Evolutionary conservation across 2,888 invertebrate species (phyloP).

Genomic region (Calameuta pallipes): DNA sequence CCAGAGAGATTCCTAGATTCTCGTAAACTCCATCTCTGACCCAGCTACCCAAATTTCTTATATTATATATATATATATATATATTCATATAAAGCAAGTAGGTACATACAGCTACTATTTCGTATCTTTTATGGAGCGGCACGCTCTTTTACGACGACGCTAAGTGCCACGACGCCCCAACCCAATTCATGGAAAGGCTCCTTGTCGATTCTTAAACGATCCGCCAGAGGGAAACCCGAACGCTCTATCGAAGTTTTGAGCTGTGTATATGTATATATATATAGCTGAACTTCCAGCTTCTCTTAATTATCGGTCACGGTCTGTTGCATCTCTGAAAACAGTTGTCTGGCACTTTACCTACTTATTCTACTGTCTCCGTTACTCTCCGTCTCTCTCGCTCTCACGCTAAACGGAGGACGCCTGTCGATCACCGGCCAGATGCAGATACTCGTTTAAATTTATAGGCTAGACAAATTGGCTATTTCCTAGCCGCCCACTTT

Average conservation of each 20-base stretch:
- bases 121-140: not conserved
- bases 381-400: not conserved
- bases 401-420: conserved; percentile 5
- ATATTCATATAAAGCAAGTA: not conserved
- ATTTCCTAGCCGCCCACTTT: conserved; percentile 34
- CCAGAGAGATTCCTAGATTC: not conserved
- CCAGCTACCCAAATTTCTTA: not conserved
- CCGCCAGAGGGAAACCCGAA: not conserved
- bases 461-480: conserved; percentile 43
- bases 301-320: not conserved
- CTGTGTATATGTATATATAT: conserved; percentile 26
- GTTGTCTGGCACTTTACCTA: not conserved
- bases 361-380: conserved; percentile 13
- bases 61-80: not conserved
- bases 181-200: not conserved
- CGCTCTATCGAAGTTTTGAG: conserved; percentile 3
- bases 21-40: not conserved
- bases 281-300: not conserved
- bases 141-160: not conserved
- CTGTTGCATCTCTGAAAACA: not conserved
- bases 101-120: not conserved
- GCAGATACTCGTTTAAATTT: conserved; percentile 23
- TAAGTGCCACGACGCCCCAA: not conserved
- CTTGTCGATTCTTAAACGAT: not conserved
- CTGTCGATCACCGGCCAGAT: conserved; percentile 1